Conservation (phyloP, 2,888 invertebrate genomes). For the Rhamnusium bicolor region DNA sequence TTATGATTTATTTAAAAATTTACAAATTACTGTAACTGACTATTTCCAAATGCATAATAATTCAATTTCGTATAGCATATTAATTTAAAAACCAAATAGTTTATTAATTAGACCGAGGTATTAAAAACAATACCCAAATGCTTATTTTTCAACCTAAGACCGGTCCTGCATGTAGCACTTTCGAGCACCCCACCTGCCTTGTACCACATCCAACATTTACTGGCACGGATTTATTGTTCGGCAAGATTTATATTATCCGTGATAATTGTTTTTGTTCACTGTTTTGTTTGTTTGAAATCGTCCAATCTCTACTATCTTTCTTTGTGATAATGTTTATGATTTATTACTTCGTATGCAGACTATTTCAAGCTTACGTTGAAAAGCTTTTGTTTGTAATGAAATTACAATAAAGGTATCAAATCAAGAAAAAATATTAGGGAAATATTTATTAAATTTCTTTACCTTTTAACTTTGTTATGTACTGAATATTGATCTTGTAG, state of each 20-base stretch:
- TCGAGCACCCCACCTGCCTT: conserved; percentile 45
- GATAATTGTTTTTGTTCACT: conserved; percentile 56
- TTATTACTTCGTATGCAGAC: conserved; percentile 19
- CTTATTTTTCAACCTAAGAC: not conserved
- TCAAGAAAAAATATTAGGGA: not conserved
- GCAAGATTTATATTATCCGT: conserved; percentile 56
- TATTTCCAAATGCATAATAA: too few relatives aligned
- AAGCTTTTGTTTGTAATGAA: not conserved
- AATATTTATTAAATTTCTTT: too few relatives aligned
- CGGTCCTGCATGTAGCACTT: conserved; percentile 32
- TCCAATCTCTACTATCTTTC: conserved; percentile 22
- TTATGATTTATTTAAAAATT: too few relatives aligned
- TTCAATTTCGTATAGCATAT: too few relatives aligned
- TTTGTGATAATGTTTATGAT: conserved; percentile 24
- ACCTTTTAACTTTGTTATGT: too few relatives aligned
- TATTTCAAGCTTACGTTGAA: conserved; percentile 2
- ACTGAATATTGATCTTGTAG: too few relatives aligned
- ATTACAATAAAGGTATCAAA: not conserved
- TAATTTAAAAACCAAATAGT: too few relatives aligned
- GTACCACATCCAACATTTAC: conserved; percentile 47
- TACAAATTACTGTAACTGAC: too few relatives aligned
- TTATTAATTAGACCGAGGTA: too few relatives aligned
- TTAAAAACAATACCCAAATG: too few relatives aligned
- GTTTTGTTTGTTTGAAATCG: conserved; percentile 43
- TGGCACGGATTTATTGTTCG: conserved; percentile 53